Percentiles rank a stretch among this genome's conserved stretches.
Conservation (phyloP, 2,113 vertebrate genomes). For the Electrona antarctica region DNA sequence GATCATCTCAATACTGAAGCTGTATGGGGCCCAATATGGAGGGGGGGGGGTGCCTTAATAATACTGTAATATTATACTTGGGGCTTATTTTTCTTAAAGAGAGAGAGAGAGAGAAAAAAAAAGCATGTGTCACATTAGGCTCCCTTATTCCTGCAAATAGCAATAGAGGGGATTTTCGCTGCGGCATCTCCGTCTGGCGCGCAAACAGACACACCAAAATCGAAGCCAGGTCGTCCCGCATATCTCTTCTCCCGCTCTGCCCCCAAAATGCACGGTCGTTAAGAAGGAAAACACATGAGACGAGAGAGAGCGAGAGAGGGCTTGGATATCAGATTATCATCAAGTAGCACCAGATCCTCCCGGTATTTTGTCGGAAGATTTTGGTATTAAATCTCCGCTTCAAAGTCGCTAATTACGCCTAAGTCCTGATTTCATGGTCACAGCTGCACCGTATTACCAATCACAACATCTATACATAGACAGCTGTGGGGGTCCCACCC, state of each 20-base stretch:
- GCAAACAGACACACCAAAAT: conserved; percentile 73
- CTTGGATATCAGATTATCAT: conserved; percentile 82
- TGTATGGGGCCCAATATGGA: conserved; percentile 50
- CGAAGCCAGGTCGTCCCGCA: conserved; percentile 62
- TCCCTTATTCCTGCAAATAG: conserved; percentile 53
- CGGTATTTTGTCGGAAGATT: conserved; percentile 79
- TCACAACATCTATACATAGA: conserved; percentile 69
- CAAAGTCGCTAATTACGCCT: conserved; percentile 81
- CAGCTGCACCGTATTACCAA: conserved; percentile 82
- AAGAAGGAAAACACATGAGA: conserved; percentile 72
- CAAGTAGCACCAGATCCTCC: conserved; percentile 76
- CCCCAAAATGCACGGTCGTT: conserved; percentile 61
- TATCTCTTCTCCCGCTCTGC: conserved; percentile 14
- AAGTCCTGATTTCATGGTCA: conserved; percentile 84
- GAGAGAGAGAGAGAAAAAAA: conserved; percentile 30
- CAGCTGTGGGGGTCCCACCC: conserved; percentile 47
- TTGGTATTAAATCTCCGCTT: conserved; percentile 82
- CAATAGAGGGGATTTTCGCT: conserved; percentile 56
- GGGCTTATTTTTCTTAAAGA: no score
- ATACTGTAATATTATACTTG: no score
- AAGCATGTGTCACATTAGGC: conserved; percentile 67
- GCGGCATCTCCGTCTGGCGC: conserved; percentile 67
- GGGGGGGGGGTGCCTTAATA: conserved; percentile 46
- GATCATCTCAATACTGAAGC: conserved; percentile 53
- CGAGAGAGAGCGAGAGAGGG: conserved; percentile 26